phyloP scores from a whole-genome alignment of 2,888 invertebrate genomes.

The Ptilodon capucinus region DNA sequence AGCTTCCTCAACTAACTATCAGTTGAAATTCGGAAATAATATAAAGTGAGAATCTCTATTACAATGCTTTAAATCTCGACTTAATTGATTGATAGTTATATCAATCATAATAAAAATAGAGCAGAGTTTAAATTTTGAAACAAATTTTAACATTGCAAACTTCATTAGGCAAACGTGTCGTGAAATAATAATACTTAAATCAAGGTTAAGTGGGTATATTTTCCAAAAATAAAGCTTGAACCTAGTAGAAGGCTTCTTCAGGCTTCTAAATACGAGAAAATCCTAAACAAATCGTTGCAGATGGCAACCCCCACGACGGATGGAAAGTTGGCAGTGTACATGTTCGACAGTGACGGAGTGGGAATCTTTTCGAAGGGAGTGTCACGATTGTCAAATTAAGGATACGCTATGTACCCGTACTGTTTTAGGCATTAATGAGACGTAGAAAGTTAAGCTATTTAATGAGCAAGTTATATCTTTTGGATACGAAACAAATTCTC shows the following conservation, averaged over 20 bases:
- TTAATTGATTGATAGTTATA: no score
- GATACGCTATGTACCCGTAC: conserved; percentile 6
- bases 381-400: conserved; percentile 20
- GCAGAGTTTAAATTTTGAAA: no score
- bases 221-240: not conserved
- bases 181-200: no score
- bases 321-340: conserved; percentile 2
- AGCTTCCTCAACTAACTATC: no score
- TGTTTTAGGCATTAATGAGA: not conserved
- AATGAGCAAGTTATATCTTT: not conserved
- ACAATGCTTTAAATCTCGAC: no score
- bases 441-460: not conserved
- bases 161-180: no score
- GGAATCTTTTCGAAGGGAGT: conserved; percentile 23
- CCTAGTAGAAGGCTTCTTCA: not conserved
- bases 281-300: not conserved
- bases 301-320: not conserved
- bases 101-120: no score
- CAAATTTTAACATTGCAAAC: no score
- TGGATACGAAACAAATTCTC: not conserved
- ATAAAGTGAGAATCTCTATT: no score
- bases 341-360: conserved; percentile 22
- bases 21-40: no score
- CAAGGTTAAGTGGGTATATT: no score
- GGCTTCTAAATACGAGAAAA: not conserved